phyloP scores from a whole-genome alignment of 2,888 invertebrate species.

The Myathropa florea region DNA sequence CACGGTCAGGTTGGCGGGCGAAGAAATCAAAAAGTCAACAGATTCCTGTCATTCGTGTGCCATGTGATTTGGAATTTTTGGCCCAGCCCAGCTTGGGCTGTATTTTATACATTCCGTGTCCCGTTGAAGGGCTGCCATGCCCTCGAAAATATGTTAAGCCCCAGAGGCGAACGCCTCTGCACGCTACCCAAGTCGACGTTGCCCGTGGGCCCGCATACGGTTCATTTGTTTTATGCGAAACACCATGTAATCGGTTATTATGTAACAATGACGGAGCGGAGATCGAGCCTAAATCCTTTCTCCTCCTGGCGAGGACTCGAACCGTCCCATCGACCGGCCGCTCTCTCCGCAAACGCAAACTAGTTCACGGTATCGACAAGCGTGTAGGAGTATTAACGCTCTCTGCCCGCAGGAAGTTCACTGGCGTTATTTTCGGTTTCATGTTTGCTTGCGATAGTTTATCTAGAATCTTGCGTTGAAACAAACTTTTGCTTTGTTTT shows the following conservation, averaged over 20 bases:
- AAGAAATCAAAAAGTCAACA: conserved; percentile 66
- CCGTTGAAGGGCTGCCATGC: conserved; percentile 42
- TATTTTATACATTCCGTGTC: conserved; percentile 37
- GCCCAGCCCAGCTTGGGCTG: neutral
- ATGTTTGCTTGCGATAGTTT: conserved; percentile 65
- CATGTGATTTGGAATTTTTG: conserved; percentile 35
- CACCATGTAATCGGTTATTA: conserved; percentile 61
- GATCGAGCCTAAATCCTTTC: conserved; percentile 34
- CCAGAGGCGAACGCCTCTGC: conserved; percentile 14
- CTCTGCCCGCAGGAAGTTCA: conserved; percentile 41
- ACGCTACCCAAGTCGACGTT: conserved; percentile 34
- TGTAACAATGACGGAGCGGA: conserved; percentile 37
- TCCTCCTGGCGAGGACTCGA: neutral
- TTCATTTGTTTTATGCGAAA: conserved; percentile 49
- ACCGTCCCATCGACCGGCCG: neutral
- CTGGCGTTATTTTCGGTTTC: conserved; percentile 56
- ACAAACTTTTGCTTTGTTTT: conserved; percentile 43
- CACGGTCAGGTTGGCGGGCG: conserved; percentile 9
- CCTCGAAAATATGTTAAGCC: conserved; percentile 25
- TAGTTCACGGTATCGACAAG: conserved; percentile 40
- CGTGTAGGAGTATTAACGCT: conserved; percentile 49
- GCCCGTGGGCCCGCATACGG: conserved; percentile 10
- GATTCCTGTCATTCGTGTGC: conserved; percentile 63
- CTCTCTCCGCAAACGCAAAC: no score
- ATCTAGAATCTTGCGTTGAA: conserved; percentile 57